Percentiles rank a stretch among this genome's conserved stretches.
phyloP scores from a whole-genome alignment of 2,113 vertebrate species.

The Eudorcas thomsonii region DNA sequence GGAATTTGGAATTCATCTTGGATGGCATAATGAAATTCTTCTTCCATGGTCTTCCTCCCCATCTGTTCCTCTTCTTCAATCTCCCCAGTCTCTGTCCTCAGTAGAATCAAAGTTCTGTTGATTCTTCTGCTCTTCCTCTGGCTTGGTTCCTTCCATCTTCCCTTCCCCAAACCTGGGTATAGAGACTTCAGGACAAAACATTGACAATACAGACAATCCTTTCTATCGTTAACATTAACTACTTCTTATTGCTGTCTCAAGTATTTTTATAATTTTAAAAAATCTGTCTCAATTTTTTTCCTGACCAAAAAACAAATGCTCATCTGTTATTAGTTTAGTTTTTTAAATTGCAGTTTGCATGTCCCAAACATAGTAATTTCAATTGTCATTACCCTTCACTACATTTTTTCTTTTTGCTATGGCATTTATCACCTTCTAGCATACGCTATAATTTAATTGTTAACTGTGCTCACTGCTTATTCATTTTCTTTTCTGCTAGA shows the following conservation, averaged over 20 bases:
- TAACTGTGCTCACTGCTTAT: neutral
- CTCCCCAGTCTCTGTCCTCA: neutral
- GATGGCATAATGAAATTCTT: neutral
- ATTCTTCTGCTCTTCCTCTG: neutral
- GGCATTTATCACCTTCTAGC: neutral
- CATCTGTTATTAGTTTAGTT: neutral
- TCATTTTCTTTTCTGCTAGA: neutral
- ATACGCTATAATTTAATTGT: neutral
- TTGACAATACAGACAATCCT: neutral
- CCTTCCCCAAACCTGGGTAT: neutral
- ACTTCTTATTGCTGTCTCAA: neutral
- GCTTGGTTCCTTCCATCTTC: neutral
- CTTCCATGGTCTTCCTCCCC: neutral
- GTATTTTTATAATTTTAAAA: neutral
- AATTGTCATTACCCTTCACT: neutral
- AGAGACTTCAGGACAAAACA: neutral
- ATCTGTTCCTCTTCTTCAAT: neutral
- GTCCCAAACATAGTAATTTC: neutral
- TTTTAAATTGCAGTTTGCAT: neutral
- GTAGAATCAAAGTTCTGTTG: neutral
- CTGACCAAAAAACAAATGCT: neutral
- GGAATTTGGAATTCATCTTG: neutral
- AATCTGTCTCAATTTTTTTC: neutral
- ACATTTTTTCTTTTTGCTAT: neutral
- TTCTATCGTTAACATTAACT: neutral